Conservation (phyloP, 2,113 vertebrate genomes). For the Rhinolophus ferrumequinum region DNA sequence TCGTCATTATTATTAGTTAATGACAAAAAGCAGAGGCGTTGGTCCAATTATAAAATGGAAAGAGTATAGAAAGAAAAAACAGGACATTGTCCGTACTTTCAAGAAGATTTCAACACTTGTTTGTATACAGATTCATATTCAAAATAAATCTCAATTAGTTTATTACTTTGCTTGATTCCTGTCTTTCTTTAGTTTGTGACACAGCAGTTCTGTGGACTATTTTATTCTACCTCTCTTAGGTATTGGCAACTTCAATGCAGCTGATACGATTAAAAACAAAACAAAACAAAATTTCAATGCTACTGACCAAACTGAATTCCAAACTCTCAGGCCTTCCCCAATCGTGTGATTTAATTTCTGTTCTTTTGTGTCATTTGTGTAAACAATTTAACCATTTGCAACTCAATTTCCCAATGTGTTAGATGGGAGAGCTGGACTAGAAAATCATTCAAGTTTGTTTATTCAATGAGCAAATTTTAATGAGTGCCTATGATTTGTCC, state of each 20-base stretch:
- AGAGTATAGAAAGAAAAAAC: neutral
- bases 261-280: neutral
- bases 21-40: neutral
- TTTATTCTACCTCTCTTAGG: neutral
- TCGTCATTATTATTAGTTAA: neutral
- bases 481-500: neutral
- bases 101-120: neutral
- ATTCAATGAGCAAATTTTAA: neutral
- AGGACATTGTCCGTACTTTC: neutral
- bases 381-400: conserved; percentile 33
- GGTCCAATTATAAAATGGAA: neutral
- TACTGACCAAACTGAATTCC: neutral
- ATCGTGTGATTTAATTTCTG: neutral
- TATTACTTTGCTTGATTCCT: neutral
- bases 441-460: neutral
- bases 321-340: neutral
- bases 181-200: neutral
- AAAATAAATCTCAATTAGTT: neutral
- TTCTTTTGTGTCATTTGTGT: neutral
- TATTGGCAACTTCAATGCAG: neutral
- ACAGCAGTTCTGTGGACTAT: neutral
- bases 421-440: neutral
- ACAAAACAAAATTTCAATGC: neutral
- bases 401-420: neutral
- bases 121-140: neutral